Evolutionary conservation across 2,888 invertebrate genomes (phyloP).

Genomic region (Deilephila elpenor): DNA sequence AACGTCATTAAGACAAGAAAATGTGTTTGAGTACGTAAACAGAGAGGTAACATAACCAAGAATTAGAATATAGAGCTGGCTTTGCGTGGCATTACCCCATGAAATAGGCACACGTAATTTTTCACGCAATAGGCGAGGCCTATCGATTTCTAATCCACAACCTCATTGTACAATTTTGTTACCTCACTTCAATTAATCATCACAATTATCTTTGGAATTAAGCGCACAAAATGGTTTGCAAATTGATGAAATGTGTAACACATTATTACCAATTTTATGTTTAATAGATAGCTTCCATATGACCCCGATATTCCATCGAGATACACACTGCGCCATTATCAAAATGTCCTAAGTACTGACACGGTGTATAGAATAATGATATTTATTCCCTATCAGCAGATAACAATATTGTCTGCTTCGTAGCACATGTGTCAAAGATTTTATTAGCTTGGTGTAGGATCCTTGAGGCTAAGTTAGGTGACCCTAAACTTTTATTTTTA

Average conservation of each 20-base stretch:
- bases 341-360: not conserved
- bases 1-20: too few species aligned
- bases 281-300: not conserved
- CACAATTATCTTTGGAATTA: too few species aligned
- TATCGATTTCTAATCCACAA: too few species aligned
- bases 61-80: too few species aligned
- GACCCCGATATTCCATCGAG: not conserved
- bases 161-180: too few species aligned
- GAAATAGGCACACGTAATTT: too few species aligned
- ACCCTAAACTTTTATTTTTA: slow-evolving; percentile 26
- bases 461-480: slow-evolving; percentile 6
- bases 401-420: not conserved
- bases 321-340: not conserved
- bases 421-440: not conserved
- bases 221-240: too few species aligned
- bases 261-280: not conserved
- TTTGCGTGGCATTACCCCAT: too few species aligned
- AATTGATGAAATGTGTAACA: not conserved
- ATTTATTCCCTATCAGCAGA: not conserved
- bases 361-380: not conserved
- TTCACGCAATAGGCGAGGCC: too few species aligned
- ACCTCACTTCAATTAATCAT: too few species aligned
- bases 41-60: too few species aligned
- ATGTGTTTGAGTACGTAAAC: too few species aligned
- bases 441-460: slow-evolving; percentile 2